Evolutionary conservation across 37 sponge, comb jelly and placozoan species (phyloP).

Genomic region (Geodia barretti): DNA sequence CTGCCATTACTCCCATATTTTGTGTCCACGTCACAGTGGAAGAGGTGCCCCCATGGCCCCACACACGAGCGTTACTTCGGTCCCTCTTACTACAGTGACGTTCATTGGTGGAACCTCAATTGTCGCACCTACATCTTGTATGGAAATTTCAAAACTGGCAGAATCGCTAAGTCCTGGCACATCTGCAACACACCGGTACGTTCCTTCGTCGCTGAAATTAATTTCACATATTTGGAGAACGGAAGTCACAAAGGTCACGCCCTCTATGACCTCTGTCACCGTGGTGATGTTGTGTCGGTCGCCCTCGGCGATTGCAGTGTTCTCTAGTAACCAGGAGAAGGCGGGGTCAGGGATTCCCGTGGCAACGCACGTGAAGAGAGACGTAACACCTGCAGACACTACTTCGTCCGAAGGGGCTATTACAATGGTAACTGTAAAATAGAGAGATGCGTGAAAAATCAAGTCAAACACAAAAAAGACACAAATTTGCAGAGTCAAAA

Average conservation of each 20-base stretch:
- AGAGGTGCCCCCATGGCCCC: neutral
- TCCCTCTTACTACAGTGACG: neutral
- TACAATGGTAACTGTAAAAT: no score
- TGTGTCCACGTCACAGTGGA: neutral
- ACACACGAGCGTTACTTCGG: neutral
- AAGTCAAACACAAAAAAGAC: no score
- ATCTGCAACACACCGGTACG: neutral
- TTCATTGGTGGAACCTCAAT: neutral
- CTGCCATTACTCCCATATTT: neutral
- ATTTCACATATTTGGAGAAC: neutral
- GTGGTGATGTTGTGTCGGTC: neutral
- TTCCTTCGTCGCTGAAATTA: neutral
- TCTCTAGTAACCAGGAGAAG: conserved; percentile 21
- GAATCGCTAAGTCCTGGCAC: neutral
- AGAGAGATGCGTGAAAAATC: no score
- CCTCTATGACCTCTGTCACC: neutral
- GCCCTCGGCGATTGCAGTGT: neutral
- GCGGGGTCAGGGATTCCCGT: conserved; percentile 32
- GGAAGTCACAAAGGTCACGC: neutral
- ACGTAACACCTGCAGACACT: conserved; percentile 7
- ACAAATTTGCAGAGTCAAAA: no score
- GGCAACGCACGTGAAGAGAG: conserved; percentile 24
- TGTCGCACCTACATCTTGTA: neutral
- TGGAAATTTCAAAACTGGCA: neutral
- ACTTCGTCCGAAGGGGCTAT: no score